Base-by-base conservation (phyloP, 1,140 invertebrate genomes). In the Drosophila nigromelanica region DNA sequence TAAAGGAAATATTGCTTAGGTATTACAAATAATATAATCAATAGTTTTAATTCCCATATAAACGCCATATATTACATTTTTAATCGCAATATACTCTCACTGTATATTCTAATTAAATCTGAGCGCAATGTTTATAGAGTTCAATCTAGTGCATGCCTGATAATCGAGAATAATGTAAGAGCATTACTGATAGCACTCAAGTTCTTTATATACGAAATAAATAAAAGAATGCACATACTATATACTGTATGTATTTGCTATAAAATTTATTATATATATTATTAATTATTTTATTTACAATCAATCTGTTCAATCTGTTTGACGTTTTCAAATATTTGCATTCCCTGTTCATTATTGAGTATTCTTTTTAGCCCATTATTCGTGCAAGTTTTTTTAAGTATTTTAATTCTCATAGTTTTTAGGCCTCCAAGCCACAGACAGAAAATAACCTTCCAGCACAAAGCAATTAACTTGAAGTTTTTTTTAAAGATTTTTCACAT, bases 391-490 rank as follows among this genome's bases (percentile, higher is more conserved):
- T 43, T 55, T n/a, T 50, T 11, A n/a, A n/a, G n/a, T n/a, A 11
- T n/a, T 50, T 11, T 6, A 24, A 18, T 21, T 30, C 27, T 67
- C 21, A 35, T 42, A 45, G 37, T 40, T 62, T 52, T 35, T 70
- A 63, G 66, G 72, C 66, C 5, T 58, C 5, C 18, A 24, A 56
- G 14, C 35, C 10, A 12, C 51, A 52, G 6, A 15, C 18, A 5
- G 45, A 35, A 4, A 33, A 24, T 27, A 54, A 59, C 72, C 72
- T 74, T 74, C 72, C 5, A 14, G 0, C n/a, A 12, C 12, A 51
- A 59, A 59, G 45, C 63, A 70, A 74, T 74, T 70, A 70, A 40
- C 54, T 64, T 70, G 37, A 54, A 70, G 37, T 45, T 63, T 24
- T 24, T 62, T 51, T 50, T 43, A 33, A 58, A 52, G 47, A 58